phyloP scores from a whole-genome alignment of 2,888 invertebrate species.

The Callyntrura guangdongensis region DNA sequence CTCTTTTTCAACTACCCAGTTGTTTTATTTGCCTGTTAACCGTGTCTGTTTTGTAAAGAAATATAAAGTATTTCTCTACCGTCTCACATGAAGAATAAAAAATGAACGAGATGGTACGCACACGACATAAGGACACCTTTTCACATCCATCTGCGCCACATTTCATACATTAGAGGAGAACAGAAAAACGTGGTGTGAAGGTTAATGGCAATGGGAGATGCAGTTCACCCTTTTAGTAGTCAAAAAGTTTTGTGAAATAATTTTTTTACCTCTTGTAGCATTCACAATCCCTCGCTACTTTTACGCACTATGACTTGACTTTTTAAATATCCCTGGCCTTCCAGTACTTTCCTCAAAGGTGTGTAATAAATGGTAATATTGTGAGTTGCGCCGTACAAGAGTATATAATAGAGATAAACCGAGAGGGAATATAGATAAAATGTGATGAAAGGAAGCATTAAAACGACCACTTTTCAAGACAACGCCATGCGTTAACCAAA shows the following conservation, averaged over 20 bases:
- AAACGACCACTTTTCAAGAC: slow-evolving; percentile 32
- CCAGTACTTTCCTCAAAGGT: slow-evolving; percentile 7
- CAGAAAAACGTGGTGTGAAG: slow-evolving; percentile 11
- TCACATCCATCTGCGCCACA: too few species aligned
- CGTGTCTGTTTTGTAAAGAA: too few species aligned
- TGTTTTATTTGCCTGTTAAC: slow-evolving; percentile 35
- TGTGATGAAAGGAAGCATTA: slow-evolving; percentile 25
- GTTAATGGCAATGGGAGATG: slow-evolving; percentile 49
- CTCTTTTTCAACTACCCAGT: neutral
- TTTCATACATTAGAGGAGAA: neutral
- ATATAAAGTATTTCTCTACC: neutral
- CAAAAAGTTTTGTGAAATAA: slow-evolving; percentile 1
- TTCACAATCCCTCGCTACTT: neutral
- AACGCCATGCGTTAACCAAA: slow-evolving; percentile 22
- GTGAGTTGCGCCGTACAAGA: too few species aligned
- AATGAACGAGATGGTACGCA: too few species aligned
- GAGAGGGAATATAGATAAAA: slow-evolving; percentile 9
- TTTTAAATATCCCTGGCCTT: neutral
- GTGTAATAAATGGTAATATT: neutral
- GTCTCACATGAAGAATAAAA: neutral
- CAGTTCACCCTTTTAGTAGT: neutral
- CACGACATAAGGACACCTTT: too few species aligned
- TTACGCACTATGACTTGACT: slow-evolving; percentile 32
- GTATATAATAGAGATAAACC: neutral
- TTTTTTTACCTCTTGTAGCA: neutral